phyloP scores from a whole-genome alignment of 2,113 vertebrate genomes.

The Ptyas mucosa region DNA sequence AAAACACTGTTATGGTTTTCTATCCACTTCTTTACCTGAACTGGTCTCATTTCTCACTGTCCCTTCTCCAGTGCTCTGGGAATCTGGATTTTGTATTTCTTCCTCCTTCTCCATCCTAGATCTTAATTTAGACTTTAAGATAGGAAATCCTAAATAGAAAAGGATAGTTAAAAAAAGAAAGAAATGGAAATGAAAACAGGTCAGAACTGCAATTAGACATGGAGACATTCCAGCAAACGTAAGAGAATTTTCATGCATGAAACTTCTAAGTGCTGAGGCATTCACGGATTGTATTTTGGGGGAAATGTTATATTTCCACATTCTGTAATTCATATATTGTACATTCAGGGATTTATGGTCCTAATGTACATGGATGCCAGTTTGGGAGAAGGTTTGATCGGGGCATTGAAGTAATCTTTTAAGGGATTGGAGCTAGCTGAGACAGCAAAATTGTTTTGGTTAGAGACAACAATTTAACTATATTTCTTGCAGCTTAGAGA shows the following conservation, averaged over 20 bases:
- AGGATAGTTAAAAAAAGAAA: neutral
- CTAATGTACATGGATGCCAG: neutral
- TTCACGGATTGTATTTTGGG: neutral
- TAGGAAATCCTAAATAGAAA: neutral
- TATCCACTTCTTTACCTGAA: neutral
- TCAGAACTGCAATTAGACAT: neutral
- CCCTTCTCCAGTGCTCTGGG: neutral
- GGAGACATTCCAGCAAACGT: neutral
- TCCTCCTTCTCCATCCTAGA: constrained; percentile 1
- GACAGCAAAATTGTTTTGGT: neutral
- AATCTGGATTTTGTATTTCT: neutral
- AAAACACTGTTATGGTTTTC: neutral
- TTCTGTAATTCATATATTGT: neutral
- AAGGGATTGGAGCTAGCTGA: neutral
- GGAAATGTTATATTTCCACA: neutral
- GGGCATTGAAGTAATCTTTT: neutral
- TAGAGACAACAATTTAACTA: neutral
- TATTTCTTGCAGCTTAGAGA: neutral
- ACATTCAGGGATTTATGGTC: neutral
- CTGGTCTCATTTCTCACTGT: too few species aligned
- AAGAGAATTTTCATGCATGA: neutral
- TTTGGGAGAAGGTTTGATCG: neutral
- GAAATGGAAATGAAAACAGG: neutral
- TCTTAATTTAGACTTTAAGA: neutral
- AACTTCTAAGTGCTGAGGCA: neutral